Evolutionary conservation across 2,113 vertebrate species (phyloP).

Genomic region (Colinus virginianus): DNA sequence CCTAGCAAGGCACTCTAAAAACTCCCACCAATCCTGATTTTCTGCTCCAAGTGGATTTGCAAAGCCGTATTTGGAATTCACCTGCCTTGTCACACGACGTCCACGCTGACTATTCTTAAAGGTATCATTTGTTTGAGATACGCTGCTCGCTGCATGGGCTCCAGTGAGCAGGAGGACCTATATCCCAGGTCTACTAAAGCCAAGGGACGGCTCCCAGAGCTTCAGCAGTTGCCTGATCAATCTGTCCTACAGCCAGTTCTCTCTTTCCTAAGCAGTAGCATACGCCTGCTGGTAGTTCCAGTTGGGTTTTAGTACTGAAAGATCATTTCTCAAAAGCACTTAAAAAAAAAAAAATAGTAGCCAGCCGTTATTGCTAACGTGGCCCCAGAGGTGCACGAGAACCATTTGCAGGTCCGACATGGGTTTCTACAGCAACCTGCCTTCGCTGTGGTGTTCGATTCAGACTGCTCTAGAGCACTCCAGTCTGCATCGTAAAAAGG

Average conservation of each 20-base stretch:
- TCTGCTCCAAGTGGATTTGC: neutral
- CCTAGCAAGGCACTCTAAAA: neutral
- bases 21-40: neutral
- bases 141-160: accelerated
- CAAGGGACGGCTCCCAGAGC: neutral
- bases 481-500: neutral
- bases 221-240: neutral
- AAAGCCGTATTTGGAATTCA: neutral
- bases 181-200: neutral
- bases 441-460: neutral
- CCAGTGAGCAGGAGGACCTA: neutral
- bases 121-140: neutral
- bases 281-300: neutral
- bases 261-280: neutral
- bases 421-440: slow-evolving; percentile 35
- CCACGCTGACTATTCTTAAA: neutral
- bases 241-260: accelerated
- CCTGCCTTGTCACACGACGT: neutral
- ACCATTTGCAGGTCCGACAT: neutral
- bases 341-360: neutral
- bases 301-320: neutral
- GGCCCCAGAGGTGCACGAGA: neutral
- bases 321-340: neutral
- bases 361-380: neutral
- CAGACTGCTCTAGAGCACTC: neutral